These are phyloP conservation scores for Myotis findleyi DNA, from an alignment of 2,797 vertebrate species.

Conservation along the genomic window DNA sequence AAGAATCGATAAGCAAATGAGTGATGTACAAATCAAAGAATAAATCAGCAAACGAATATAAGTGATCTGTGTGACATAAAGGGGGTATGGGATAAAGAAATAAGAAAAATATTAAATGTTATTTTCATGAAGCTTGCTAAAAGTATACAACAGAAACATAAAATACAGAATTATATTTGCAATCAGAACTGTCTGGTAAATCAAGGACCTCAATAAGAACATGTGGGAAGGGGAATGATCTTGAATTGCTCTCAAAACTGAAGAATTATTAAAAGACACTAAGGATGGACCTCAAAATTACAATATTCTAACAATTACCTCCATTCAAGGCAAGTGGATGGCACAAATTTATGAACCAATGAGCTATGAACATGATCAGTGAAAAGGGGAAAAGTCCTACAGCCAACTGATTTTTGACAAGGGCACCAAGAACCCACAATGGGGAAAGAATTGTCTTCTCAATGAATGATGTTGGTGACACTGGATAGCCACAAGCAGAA, in stretches of 20 bases:
- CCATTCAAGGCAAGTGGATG: background rate
- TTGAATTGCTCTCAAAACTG: background rate
- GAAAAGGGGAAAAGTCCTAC: background rate
- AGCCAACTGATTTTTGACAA: too few relatives aligned
- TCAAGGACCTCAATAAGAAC: background rate
- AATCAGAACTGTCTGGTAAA: background rate
- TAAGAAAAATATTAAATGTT: background rate
- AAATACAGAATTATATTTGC: conserved; percentile 11
- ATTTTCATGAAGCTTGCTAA: conserved; percentile 13
- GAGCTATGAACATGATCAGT: background rate
- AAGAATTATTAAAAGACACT: background rate
- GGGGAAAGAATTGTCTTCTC: background rate
- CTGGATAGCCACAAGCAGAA: background rate
- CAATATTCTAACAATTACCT: conserved; percentile 13
- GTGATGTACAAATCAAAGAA: background rate
- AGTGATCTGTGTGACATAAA: background rate
- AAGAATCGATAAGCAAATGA: background rate
- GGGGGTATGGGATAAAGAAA: background rate
- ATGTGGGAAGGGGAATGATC: background rate
- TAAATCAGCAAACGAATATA: background rate
- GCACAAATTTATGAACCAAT: background rate
- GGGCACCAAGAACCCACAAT: too few relatives aligned
- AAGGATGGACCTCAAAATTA: background rate
- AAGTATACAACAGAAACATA: conserved; percentile 3
- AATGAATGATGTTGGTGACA: background rate